phyloP scores from a whole-genome alignment of 2,888 invertebrate genomes.

The Athetis lepigone region DNA sequence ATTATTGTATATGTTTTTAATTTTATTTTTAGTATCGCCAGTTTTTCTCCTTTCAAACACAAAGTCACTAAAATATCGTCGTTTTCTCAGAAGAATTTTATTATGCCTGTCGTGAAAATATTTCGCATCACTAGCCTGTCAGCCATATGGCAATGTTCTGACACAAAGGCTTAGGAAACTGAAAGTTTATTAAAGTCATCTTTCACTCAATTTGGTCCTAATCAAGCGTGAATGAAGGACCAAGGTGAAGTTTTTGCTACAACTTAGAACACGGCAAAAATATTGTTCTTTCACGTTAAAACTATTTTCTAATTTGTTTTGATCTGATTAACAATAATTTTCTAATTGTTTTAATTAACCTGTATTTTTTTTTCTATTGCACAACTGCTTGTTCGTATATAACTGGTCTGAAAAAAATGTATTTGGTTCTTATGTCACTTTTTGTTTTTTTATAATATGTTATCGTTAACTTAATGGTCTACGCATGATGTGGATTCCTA shows the following conservation, averaged over 20 bases:
- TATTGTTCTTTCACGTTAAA: conserved; percentile 12
- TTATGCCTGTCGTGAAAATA: conserved; percentile 19
- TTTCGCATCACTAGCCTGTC: conserved; percentile 20
- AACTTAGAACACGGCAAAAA: conserved; percentile 25
- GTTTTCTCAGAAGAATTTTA: neutral
- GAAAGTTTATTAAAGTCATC: conserved; percentile 63
- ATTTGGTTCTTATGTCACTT: too few species aligned
- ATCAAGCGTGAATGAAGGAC: conserved; percentile 73
- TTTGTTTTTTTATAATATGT: too few species aligned
- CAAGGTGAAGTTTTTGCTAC: conserved; percentile 60
- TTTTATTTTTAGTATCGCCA: too few species aligned
- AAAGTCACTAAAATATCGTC: neutral
- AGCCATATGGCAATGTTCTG: conserved; percentile 42
- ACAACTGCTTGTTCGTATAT: too few species aligned
- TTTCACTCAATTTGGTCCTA: conserved; percentile 77
- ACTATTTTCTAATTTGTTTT: too few species aligned
- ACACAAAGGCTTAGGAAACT: conserved; percentile 55
- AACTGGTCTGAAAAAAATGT: too few species aligned
- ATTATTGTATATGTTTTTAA: too few species aligned
- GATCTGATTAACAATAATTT: too few species aligned
- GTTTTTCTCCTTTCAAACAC: neutral
- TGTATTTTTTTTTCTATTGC: too few species aligned
- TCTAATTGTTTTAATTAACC: too few species aligned
- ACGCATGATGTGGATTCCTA: too few species aligned
- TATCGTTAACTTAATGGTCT: too few species aligned